Evolutionary conservation across 2,888 invertebrate genomes (phyloP), one percentile per base, ranked within the genome.

Genomic region (Drosophila leonis): DNA sequence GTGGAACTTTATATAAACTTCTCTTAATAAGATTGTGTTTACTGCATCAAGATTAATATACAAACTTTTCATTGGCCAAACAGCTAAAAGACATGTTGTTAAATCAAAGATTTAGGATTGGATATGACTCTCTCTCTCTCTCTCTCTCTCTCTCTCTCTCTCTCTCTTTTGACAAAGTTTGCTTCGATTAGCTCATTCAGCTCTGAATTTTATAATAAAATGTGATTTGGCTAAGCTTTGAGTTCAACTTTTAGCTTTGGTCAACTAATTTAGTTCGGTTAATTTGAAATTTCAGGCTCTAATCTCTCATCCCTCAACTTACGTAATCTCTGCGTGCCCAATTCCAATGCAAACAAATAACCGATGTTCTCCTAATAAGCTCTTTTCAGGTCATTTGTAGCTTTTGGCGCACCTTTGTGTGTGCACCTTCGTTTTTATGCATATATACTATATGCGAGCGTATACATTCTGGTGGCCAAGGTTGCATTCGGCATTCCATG

Each of bases 401-500:
- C 72, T 78, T 67, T 84, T 75, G 77, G 61, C 70, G 69, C 71
- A 70, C 71, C 71, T 82, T 73, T 72, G 1, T 41, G 31, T 49
- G 65, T 56, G 57, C 56, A 62, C 62, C 64, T 37, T 65, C 33
- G 35, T 5, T 0, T 18, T 2, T 35, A 65, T n/a, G 2, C n/a
- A 13, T 33, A 48, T 31, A 31, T 18, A 27, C 13, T 33, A 7
- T 27, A 13, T 60, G 15, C 20, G 35, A 31, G 49, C 9, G 64
- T 61, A 64, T 48, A 57, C 65, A 56, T 46, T 52, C 51, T 62
- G 55, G 29, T 13, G 80, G 76, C 77, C 89, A 83, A 83, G 83
- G 83, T 75, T 84, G 79, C 70, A 60, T 61, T 78, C 72, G 68
- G 72, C 87, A 75, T 87, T 81, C 65, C 69, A 81, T 87, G 75